A percentile compares a stretch with the other conserved stretches of the same genome.
Evolutionary conservation across 2,113 vertebrate genomes (phyloP).

Genomic region (Murina feae): DNA sequence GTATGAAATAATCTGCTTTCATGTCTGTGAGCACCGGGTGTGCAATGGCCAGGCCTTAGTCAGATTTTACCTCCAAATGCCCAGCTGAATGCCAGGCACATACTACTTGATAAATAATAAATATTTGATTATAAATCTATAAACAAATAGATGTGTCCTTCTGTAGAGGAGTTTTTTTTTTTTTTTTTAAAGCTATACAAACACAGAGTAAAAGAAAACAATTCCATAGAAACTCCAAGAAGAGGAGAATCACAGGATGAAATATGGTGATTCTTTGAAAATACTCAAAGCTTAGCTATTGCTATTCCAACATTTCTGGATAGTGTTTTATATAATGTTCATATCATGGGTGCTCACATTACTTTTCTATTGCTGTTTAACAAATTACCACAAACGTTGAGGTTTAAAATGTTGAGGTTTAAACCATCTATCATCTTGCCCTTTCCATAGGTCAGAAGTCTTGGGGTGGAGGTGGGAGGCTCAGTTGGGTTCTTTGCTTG

Average conservation of each 20-base stretch:
- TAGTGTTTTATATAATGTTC: background rate
- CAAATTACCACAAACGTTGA: background rate
- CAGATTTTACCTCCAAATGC: background rate
- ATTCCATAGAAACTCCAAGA: background rate
- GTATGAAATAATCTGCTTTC: background rate
- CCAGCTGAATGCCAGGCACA: background rate
- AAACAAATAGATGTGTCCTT: constrained; percentile 35
- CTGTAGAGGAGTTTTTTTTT: background rate
- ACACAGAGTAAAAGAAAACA: background rate
- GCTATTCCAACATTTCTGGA: background rate
- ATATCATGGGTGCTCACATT: background rate
- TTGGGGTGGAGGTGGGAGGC: too few relatives aligned
- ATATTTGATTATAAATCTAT: constrained; percentile 47
- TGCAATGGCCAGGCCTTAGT: background rate
- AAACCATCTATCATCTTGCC: background rate
- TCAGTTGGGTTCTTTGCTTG: background rate
- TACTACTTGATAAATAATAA: constrained; percentile 6
- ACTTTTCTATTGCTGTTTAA: background rate
- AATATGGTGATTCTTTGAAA: background rate
- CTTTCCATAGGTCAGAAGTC: background rate
- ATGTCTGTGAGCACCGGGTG: background rate
- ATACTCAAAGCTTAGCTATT: constrained; percentile 2
- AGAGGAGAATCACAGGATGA: background rate
- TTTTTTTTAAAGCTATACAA: background rate
- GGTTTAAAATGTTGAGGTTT: background rate